Base-by-base conservation (phyloP, 2,113 vertebrate genomes). In the Nycticryphes semicollaris region DNA sequence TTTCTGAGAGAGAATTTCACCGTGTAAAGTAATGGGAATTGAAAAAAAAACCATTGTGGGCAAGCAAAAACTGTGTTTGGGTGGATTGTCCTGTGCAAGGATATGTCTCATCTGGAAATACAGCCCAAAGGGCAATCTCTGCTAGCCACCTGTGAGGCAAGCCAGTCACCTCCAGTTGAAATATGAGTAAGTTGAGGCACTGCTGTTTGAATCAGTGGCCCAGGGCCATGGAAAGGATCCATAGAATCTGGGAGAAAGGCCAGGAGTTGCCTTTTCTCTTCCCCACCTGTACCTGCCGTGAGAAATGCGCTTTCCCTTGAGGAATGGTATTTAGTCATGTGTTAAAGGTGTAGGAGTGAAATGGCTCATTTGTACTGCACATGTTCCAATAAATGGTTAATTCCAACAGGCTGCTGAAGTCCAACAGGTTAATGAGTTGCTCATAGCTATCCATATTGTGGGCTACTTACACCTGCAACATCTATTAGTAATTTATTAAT, bases 401-500 rank as follows among this genome's bases (percentile, higher is more conserved):
- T 83, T 91, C 72, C 67, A 72, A 6, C 25, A 82, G 47, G 22
- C 84, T 76, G 54, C 70, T 56, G 23, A 74, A 86, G 43, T 76
- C 78, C 96, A 95, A 25, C 68, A 95, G 79, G 87, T 86, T 91
- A 92, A 90, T 93, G 83, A 54, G 56, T 83, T 95, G 85, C 68
- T 90, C 74, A 35, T 81, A 78, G 86, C 79, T 51, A 84, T 90
- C 76, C 92, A 2, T 90, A 83, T 76, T 54, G 59, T 70, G 63
- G 39, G 47, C 68, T 86, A 41, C 56, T 90, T 94, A 43, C 67
- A 33, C 67, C 63, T 6, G 10, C 76, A 90, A 63, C 68, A 72
- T 86, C 51, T 87, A 39, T 90, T 95, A 93, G 84, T 93, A 70
- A 96, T 90, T 91, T 88, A 92, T 88, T 86, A 88, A 90, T 37